A percentile compares a stretch with the other conserved stretches of the same genome.
phyloP scores from a whole-genome alignment of 2,888 invertebrate species.

The Ornithoptera alexandrae region DNA sequence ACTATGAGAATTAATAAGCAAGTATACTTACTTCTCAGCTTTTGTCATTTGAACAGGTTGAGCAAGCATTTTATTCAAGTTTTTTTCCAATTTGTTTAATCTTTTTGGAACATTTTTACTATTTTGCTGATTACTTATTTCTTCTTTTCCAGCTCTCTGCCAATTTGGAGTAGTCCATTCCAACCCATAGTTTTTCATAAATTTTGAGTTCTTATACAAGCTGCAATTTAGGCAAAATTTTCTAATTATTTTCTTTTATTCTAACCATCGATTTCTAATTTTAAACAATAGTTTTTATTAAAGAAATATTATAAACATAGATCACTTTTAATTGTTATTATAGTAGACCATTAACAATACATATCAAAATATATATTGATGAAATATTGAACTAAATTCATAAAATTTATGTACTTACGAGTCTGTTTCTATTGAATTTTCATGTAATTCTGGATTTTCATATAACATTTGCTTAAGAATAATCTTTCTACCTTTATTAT shows the following conservation, averaged over 20 bases:
- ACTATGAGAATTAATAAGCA: not conserved
- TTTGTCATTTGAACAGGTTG: conserved; percentile 48
- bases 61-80: conserved; percentile 43
- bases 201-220: not conserved
- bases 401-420: not conserved
- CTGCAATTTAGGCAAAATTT: not conserved
- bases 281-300: too few relatives aligned
- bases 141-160: conserved; percentile 23
- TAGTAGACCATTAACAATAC: too few relatives aligned
- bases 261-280: too few relatives aligned
- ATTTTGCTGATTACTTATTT: not conserved
- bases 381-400: not conserved
- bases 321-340: too few relatives aligned
- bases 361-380: too few relatives aligned
- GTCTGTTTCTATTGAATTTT: not conserved
- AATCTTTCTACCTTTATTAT: conserved; percentile 10
- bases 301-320: too few relatives aligned
- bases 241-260: not conserved
- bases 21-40: conserved; percentile 34
- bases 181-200: conserved; percentile 6
- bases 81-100: conserved; percentile 40
- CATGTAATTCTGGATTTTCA: conserved; percentile 12
- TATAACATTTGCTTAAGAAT: conserved; percentile 9
- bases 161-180: conserved; percentile 15
- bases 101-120: not conserved